Evolutionary conservation across 2,888 invertebrate genomes (phyloP).

Genomic region (Gibbula magus): DNA sequence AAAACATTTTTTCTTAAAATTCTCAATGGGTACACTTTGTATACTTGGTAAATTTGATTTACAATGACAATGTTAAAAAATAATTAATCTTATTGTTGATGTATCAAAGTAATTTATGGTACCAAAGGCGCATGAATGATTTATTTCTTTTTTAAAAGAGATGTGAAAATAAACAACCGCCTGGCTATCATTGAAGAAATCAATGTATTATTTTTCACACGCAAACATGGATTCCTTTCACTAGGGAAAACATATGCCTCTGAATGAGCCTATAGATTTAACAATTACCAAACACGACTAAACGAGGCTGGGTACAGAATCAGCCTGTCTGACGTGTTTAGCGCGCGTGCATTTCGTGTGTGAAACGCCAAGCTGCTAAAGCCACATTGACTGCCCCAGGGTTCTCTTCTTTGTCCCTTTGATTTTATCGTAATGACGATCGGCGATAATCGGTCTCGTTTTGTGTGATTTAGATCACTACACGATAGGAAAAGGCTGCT

Average conservation of each 20-base stretch:
- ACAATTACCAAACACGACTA: conserved; percentile 1
- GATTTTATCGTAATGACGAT: conserved; percentile 4
- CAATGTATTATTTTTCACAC: not conserved
- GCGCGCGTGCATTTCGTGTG: conserved; percentile 12
- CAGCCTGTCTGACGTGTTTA: not conserved
- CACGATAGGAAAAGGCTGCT: not conserved
- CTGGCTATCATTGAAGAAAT: too few relatives aligned
- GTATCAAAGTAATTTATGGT: too few relatives aligned
- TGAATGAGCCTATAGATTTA: conserved; percentile 4
- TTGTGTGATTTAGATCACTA: not conserved
- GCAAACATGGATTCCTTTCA: not conserved
- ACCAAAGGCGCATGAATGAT: too few relatives aligned
- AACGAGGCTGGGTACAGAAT: not conserved
- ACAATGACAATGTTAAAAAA: too few relatives aligned
- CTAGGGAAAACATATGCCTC: not conserved
- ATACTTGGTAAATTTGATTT: too few relatives aligned
- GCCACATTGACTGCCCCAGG: not conserved
- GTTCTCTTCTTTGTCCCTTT: conserved; percentile 8
- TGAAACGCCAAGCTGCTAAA: conserved; percentile 4
- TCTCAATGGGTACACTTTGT: too few relatives aligned
- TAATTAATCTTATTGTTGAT: too few relatives aligned
- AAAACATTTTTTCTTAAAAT: too few relatives aligned
- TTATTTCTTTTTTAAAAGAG: too few relatives aligned
- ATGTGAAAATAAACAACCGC: too few relatives aligned
- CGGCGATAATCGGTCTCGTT: conserved; percentile 7